A percentile compares a stretch with the other conserved stretches of the same genome.
Conservation (phyloP, 2,113 vertebrate genomes). For the Bubo scandiacus region DNA sequence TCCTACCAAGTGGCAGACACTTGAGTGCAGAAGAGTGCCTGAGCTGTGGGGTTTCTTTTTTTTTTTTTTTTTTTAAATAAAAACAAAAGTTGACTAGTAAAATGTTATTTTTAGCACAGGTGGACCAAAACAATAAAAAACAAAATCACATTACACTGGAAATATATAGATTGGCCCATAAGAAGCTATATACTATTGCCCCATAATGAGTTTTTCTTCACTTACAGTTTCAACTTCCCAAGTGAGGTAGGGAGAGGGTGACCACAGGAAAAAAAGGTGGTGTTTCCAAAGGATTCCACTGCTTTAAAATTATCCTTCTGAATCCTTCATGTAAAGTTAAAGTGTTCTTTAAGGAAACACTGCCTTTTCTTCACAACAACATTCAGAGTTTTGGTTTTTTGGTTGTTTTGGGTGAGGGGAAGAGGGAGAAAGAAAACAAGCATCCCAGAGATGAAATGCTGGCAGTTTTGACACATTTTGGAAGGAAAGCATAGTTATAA, state of each 20-base stretch:
- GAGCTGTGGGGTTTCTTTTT: not conserved
- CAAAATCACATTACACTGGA: not conserved
- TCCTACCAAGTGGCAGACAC: not conserved
- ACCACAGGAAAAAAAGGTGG: not conserved
- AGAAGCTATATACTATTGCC: not conserved
- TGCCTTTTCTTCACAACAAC: constrained; percentile 8
- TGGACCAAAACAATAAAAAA: not conserved
- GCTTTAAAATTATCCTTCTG: not conserved
- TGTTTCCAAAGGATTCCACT: constrained; percentile 10
- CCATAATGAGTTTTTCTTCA: not conserved
- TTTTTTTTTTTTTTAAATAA: not conserved
- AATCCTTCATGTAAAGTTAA: constrained; percentile 19
- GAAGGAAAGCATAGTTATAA: not conserved
- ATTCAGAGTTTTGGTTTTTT: constrained; percentile 31
- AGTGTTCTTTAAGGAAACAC: not conserved
- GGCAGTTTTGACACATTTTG: constrained; percentile 10
- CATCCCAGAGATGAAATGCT: constrained; percentile 32
- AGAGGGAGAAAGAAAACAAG: constrained; percentile 35
- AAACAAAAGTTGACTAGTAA: constrained; percentile 30
- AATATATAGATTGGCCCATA: constrained; percentile 19
- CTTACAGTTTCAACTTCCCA: constrained; percentile 21
- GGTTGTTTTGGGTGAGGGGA: not conserved
- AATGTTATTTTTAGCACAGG: constrained; percentile 28
- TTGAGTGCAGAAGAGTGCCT: not conserved
- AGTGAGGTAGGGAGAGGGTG: constrained; percentile 41